Base-by-base conservation (phyloP, 2,888 invertebrate species). In the Andrena minutula region DNA sequence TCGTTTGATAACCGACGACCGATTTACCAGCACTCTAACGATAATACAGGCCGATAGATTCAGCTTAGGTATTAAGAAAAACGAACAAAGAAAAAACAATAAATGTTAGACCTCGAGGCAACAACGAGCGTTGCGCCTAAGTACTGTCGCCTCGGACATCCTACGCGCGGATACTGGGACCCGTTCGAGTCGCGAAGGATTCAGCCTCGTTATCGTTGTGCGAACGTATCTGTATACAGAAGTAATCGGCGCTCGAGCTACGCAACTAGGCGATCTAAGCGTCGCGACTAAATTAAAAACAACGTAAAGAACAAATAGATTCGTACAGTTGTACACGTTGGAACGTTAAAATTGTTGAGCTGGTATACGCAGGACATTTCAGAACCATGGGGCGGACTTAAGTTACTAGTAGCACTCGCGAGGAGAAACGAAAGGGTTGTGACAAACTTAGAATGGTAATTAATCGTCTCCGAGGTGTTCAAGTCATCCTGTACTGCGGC, bases 41-140 rank as follows among this genome's bases (percentile, higher is more conserved):
- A 64, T 51, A 82, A 72, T 82, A 64, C 68, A 82, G 82, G 82
- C 82, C 71, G 71, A 75, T 68, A 7, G 56, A 76, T 76, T 68
- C 66, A 76, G 51, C 82, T 75, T 76, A 82, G 47, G 10, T 61
- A 66, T 65, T 47, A 41, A 28, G 20, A 63, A 8, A 47, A 49
- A 41, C 16, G 41, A 41, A 51, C 20, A 6, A 51, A 20, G 20
- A 20, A 51, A 51, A n/a, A 1, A 51, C 6, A 8, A 56, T 12
- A 0, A 70, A 63, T 58, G n/a, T 75, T 75, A 71, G 69, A 81
- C 81, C 75, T 32, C 28, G 26, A 70, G 51, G 65, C 28, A 69
- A 64, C 28, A 35, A 79, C n/a, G 10, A 41, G 28, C 60, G 51
- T 63, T 63, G 35, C 65, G 51, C 30, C 41, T 41, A 56, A 61